Evolutionary conservation across 2,113 vertebrate genomes (phyloP), one percentile per base, ranked within the genome.

Genomic region (Microtus montanus): DNA sequence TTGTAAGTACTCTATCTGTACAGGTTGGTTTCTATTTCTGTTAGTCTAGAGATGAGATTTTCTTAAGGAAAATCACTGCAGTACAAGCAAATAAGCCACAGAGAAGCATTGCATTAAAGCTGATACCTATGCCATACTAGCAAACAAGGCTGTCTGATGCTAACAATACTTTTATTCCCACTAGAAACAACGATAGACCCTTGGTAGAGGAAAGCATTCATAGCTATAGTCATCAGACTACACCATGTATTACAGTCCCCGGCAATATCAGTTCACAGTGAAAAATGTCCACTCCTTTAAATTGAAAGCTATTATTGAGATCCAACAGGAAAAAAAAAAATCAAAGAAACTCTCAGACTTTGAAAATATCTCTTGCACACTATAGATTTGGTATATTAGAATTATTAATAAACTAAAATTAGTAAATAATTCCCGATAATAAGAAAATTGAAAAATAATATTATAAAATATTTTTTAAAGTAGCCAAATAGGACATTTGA

Each of bases 211-310:
- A 89, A 88, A 75, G 2, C 54, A 84, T 87, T 52, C 49, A 52
- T 52, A 52, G 49, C 49, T 52, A 52, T 74, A 90, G 68, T 64
- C 58, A 52, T 66, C 41, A 90, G 75, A 92, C 68, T 90, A 82
- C 13, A 70, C 30, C 2, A 14, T 33, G 73, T 28, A 75, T 73
- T 91, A 90, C n/a, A 44, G 30, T 85, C 64, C 89, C 61, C 47
- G 28, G 54, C 47, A 93, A 47, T 92, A 87, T 41, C 35, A 95
- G 71, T 71, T 97, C 11, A 84, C 20, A 87, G 35, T 84, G 58
- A 86, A 95, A 87, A 90, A 33, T 61, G 49, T 54, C 52, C 24
- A 66, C 7, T 89, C 7, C 33, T 93, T 33, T 88, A 79, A 97
- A 91, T 15, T 63, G 22, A 64, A 87, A 73, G 9, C 73, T 95